phyloP scores from a whole-genome alignment of 1,140 invertebrate genomes.

The Oreohelix idahoensis region DNA sequence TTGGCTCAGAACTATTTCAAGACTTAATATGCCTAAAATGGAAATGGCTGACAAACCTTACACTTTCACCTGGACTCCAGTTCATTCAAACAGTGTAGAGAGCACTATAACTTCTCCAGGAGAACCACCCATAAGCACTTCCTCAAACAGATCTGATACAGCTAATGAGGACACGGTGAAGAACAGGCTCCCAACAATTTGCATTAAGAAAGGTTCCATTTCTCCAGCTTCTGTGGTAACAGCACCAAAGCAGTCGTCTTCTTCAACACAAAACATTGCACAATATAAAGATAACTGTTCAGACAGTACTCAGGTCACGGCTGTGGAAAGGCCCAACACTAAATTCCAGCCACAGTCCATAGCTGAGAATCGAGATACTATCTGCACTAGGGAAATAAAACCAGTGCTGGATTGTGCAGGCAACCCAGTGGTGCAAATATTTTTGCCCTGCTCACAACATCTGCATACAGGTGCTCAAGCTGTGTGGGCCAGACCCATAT shows the following conservation, averaged over 20 bases:
- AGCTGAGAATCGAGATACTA: not conserved
- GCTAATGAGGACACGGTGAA: not conserved
- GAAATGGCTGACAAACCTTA: not conserved
- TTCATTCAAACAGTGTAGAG: not conserved
- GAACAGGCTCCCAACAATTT: not conserved
- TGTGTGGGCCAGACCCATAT: not conserved
- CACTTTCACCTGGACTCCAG: not conserved
- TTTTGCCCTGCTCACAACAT: conserved; percentile 13
- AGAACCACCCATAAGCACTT: not conserved
- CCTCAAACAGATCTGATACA: not conserved
- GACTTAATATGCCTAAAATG: not conserved
- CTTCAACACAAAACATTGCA: not conserved
- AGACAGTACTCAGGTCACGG: not conserved
- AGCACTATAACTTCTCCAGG: not conserved
- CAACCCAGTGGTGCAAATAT: conserved; percentile 1
- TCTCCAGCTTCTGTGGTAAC: not conserved
- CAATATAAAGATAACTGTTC: not conserved
- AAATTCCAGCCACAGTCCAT: not conserved
- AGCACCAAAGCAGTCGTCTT: not conserved
- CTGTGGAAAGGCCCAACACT: not conserved
- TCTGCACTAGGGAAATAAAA: not conserved
- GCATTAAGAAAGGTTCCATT: not conserved
- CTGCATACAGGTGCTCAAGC: not conserved
- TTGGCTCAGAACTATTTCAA: not conserved
- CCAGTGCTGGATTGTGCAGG: not conserved